Conservation (phyloP, 1,140 invertebrate genomes). For the Lamellibrachia luymesi region DNA sequence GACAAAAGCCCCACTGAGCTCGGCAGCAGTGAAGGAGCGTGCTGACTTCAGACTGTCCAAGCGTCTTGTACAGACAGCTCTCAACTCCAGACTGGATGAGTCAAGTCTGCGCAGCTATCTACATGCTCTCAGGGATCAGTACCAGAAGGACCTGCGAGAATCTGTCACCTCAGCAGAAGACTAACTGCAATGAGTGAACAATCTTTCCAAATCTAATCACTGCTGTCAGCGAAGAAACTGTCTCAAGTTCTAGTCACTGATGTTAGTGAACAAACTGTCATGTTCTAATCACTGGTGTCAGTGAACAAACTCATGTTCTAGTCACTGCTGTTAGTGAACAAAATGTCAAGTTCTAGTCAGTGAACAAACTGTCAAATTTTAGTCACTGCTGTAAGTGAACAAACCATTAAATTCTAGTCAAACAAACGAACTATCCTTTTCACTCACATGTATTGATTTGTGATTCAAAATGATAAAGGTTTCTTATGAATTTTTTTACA, state of each 20-base stretch:
- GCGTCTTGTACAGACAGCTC: conserved; percentile 45
- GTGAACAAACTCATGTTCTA: background rate
- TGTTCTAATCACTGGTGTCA: background rate
- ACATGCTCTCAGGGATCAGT: conserved; percentile 39
- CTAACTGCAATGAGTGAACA: background rate
- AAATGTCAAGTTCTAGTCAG: background rate
- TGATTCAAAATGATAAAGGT: no score
- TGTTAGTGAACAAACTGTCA: background rate
- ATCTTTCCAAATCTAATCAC: no score
- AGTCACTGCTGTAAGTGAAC: no score
- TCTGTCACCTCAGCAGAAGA: background rate
- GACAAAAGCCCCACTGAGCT: background rate
- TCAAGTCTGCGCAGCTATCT: conserved; percentile 42
- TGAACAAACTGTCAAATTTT: no score
- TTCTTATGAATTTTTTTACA: no score
- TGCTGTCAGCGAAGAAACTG: background rate
- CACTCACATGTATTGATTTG: no score
- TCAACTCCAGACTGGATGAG: conserved; percentile 46
- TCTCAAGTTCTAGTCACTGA: background rate
- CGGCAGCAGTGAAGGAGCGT: conserved; percentile 38
- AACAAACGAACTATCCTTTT: no score
- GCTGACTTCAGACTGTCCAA: conserved; percentile 49
- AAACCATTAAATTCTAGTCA: no score
- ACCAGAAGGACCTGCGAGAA: background rate
- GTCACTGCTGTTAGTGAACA: background rate